Evolutionary conservation across 2,797 vertebrate species (phyloP).

Genomic region (Acanthurus lineatus): DNA sequence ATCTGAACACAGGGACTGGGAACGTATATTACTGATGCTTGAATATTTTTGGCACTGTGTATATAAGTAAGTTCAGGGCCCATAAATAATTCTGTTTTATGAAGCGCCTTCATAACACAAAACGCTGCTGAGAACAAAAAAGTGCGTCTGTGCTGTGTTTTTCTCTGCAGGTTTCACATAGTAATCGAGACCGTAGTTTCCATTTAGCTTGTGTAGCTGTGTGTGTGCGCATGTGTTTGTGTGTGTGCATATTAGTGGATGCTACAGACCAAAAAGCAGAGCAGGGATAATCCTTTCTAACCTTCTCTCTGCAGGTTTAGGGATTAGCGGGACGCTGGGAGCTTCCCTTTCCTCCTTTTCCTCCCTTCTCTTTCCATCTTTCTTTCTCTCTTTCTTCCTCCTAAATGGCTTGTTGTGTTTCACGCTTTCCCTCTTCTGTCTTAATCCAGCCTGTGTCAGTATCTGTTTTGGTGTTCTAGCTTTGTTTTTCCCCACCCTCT

Average conservation of each 20-base stretch:
- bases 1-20: not conserved
- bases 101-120: not conserved
- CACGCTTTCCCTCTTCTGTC: conserved; percentile 27
- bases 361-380: not conserved
- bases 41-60: conserved; percentile 2
- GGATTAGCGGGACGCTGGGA: conserved; percentile 69
- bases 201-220: conserved; percentile 19
- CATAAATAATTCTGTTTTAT: conserved; percentile 16
- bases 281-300: conserved; percentile 74
- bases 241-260: conserved; percentile 52
- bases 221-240: conserved; percentile 25
- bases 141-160: not conserved
- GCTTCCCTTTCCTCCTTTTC: conserved; percentile 44
- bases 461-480: conserved; percentile 5
- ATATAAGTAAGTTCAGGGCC: conserved; percentile 5
- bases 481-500: conserved; percentile 3
- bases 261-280: conserved; percentile 64
- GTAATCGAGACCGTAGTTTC: conserved; percentile 35
- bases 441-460: conserved; percentile 12
- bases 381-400: conserved; percentile 23
- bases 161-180: conserved; percentile 24
- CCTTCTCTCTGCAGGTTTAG: conserved; percentile 76
- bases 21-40: not conserved
- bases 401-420: conserved; percentile 39
- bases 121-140: conserved; percentile 4